A percentile compares a stretch with the other conserved stretches of the same genome.
phyloP scores from a whole-genome alignment of 2,888 invertebrate species.

The Dione vanillae region DNA sequence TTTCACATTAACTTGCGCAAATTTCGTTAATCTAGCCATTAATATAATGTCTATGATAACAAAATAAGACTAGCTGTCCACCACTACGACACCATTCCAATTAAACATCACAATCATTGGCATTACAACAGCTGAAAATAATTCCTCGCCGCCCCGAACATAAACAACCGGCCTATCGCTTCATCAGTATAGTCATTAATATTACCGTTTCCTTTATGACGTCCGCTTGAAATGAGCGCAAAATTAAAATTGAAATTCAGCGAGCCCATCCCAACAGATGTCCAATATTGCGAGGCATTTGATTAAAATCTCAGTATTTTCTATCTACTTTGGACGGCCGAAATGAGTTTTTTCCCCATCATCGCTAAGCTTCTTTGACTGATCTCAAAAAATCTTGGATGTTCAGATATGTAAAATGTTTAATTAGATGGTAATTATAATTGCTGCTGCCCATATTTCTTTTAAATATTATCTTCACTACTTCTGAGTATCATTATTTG shows the following conservation, averaged over 20 bases:
- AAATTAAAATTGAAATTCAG: conserved; percentile 17
- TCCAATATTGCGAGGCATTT: conserved; percentile 33
- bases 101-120: too few species aligned
- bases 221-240: conserved; percentile 12
- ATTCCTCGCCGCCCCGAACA: not conserved
- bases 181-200: conserved; percentile 22
- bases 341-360: conserved; percentile 23
- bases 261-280: conserved; percentile 10
- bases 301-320: conserved; percentile 36
- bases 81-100: too few species aligned
- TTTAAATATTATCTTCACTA: too few species aligned
- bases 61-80: too few species aligned
- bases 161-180: conserved; percentile 13
- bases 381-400: conserved; percentile 12
- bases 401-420: not conserved
- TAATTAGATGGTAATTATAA: not conserved
- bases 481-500: too few species aligned
- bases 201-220: conserved; percentile 23
- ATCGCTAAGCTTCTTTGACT: conserved; percentile 17
- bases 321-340: conserved; percentile 17
- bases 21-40: too few species aligned
- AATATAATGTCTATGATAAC: too few species aligned
- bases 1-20: too few species aligned
- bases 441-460: too few species aligned
- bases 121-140: too few species aligned